Evolutionary conservation across 1,140 invertebrate genomes (phyloP).

Genomic region (Coenobita brevimanus): DNA sequence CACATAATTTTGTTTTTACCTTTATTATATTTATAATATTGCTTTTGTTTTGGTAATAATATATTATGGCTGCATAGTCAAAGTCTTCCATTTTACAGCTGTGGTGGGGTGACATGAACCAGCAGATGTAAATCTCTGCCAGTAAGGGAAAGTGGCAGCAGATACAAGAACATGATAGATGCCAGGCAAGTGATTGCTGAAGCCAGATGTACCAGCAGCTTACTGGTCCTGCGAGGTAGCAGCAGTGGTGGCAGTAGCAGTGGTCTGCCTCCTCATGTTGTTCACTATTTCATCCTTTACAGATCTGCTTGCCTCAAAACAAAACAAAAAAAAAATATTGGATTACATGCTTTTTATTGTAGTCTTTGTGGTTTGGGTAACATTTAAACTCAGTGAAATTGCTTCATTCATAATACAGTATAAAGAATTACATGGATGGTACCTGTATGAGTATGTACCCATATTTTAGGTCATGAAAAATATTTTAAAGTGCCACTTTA

Average conservation of each 20-base stretch:
- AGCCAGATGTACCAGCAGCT: constrained; percentile 20
- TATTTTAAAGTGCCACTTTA: constrained; percentile 66
- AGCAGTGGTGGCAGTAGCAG: constrained; percentile 41
- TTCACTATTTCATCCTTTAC: constrained; percentile 46
- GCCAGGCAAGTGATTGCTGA: constrained; percentile 31
- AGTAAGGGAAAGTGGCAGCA: constrained; percentile 21
- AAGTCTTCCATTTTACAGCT: constrained; percentile 31
- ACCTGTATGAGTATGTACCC: too few species aligned
- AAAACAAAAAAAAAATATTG: constrained; percentile 31
- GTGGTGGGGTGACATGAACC: constrained; percentile 59
- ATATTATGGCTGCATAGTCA: not conserved
- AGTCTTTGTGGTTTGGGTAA: constrained; percentile 63
- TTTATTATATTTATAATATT: not conserved
- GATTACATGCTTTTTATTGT: constrained; percentile 60
- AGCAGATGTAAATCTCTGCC: constrained; percentile 44
- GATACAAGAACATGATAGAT: constrained; percentile 20
- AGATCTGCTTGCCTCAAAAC: constrained; percentile 53
- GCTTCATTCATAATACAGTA: constrained; percentile 43
- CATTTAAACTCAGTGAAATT: constrained; percentile 66
- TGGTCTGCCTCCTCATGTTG: constrained; percentile 41
- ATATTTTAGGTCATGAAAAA: not conserved
- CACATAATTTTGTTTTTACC: not conserved
- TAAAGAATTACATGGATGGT: too few species aligned
- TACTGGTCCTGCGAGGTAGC: constrained; percentile 8
- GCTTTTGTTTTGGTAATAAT: too few species aligned